A percentile compares a stretch with the other conserved stretches of the same genome.
Evolutionary conservation across 2,888 invertebrate species (phyloP).

Genomic region (Nasonia oneida): DNA sequence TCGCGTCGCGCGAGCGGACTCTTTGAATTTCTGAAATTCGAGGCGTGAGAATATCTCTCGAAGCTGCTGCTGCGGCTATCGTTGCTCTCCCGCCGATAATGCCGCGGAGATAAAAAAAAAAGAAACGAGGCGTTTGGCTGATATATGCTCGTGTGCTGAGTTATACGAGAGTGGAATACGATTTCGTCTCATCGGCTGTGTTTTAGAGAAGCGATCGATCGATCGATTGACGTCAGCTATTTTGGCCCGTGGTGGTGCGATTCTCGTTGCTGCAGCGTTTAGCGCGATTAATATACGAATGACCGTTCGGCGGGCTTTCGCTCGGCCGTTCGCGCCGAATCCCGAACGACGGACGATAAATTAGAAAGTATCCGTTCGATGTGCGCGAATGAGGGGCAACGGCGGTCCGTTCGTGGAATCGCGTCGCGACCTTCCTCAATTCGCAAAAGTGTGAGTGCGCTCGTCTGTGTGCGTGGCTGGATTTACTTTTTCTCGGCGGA

Average conservation of each 20-base stretch:
- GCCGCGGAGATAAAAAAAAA: constrained; percentile 41
- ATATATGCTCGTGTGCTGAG: not conserved
- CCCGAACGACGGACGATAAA: constrained; percentile 40
- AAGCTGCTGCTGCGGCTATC: constrained; percentile 36
- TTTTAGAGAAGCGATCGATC: not conserved
- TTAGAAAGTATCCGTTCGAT: constrained; percentile 42
- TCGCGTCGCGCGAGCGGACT: constrained; percentile 61
- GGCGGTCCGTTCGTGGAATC: constrained; percentile 43
- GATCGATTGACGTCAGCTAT: constrained; percentile 45
- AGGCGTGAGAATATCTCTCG: constrained; percentile 66
- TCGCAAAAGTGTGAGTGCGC: constrained; percentile 40
- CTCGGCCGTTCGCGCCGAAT: constrained; percentile 22
- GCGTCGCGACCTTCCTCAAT: constrained; percentile 63
- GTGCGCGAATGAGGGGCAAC: constrained; percentile 16
- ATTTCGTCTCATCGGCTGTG: constrained; percentile 2
- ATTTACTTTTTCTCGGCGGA: not conserved
- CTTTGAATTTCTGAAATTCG: constrained; percentile 67
- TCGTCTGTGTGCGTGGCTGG: not conserved
- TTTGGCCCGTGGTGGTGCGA: not conserved
- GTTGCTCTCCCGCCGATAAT: constrained; percentile 62
- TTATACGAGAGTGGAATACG: constrained; percentile 24
- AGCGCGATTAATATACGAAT: constrained; percentile 56
- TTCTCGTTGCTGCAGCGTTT: constrained; percentile 37
- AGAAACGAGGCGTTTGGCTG: not conserved
- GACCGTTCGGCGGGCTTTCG: constrained; percentile 12